These are phyloP conservation scores for Torymus tubicola DNA, from an alignment of 2,888 invertebrate genomes.

Conservation along the genomic window DNA sequence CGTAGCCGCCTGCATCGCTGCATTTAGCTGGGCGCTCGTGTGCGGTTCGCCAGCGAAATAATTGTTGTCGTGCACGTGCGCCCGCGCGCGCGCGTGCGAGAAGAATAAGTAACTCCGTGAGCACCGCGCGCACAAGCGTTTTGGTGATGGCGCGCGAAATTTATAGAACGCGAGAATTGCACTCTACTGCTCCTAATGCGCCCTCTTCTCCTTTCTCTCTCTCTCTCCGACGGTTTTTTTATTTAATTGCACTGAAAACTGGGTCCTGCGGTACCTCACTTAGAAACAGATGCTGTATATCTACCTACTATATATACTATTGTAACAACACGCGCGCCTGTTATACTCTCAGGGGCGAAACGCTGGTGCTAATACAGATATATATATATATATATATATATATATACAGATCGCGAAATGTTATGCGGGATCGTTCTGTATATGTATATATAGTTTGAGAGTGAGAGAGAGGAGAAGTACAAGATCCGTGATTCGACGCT, in stretches of 20 bases:
- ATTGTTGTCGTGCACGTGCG: conserved; percentile 21
- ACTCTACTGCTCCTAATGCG: not conserved
- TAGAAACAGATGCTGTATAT: no score
- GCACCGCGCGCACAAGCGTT: not conserved
- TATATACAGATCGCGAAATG: no score
- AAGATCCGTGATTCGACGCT: no score
- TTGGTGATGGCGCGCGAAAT: conserved; percentile 41
- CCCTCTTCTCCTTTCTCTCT: not conserved
- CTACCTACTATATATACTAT: no score
- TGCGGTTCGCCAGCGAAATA: conserved; percentile 10
- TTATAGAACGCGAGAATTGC: conserved; percentile 25
- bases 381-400: no score
- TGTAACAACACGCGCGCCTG: no score
- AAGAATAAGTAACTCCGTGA: conserved; percentile 46
- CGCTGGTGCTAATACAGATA: no score
- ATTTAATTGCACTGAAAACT: conserved; percentile 9
- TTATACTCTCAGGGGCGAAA: no score
- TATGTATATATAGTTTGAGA: no score
- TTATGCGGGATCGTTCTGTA: no score
- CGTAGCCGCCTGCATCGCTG: no score
- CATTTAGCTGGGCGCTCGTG: not conserved
- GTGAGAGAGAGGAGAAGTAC: not conserved
- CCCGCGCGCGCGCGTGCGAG: not conserved
- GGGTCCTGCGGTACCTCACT: no score
- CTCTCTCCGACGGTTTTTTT: not conserved